Conservation (phyloP, 2,113 vertebrate genomes). For the Tonatia bakeri region DNA sequence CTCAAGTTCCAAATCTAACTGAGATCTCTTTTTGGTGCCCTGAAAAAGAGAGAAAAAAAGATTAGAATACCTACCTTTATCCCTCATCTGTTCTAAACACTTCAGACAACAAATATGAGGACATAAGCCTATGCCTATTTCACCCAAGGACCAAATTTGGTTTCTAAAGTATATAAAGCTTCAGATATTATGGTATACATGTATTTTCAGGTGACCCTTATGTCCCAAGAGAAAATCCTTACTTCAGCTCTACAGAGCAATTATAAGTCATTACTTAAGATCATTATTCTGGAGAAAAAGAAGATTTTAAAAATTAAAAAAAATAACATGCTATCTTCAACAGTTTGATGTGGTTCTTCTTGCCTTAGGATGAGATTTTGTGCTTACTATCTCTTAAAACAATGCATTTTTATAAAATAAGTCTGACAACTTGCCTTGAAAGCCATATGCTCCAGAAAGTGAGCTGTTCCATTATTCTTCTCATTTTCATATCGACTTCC, state of each 20-base stretch:
- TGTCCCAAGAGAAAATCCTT: background rate
- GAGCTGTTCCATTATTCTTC: slow-evolving; percentile 97
- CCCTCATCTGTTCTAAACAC: background rate
- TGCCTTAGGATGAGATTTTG: background rate
- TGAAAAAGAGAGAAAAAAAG: slow-evolving; percentile 68
- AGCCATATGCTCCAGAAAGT: slow-evolving; percentile 99
- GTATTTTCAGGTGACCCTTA: background rate
- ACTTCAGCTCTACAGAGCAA: slow-evolving; percentile 24
- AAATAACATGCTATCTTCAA: background rate
- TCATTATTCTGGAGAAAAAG: background rate
- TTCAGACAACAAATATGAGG: background rate
- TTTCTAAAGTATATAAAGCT: background rate
- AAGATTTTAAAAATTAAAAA: background rate
- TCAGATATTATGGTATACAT: background rate
- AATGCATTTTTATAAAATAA: background rate
- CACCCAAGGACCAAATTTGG: background rate
- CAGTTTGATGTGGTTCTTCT: background rate
- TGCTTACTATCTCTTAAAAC: background rate
- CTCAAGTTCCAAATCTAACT: slow-evolving; percentile 96
- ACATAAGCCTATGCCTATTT: background rate
- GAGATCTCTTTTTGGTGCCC: slow-evolving; percentile 97
- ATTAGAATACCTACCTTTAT: background rate
- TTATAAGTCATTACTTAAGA: background rate
- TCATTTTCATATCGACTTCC: slow-evolving; percentile 98
- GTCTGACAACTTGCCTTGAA: slow-evolving; percentile 88